phyloP scores from a whole-genome alignment of 2,888 invertebrate species.

The Apamea epomidion region DNA sequence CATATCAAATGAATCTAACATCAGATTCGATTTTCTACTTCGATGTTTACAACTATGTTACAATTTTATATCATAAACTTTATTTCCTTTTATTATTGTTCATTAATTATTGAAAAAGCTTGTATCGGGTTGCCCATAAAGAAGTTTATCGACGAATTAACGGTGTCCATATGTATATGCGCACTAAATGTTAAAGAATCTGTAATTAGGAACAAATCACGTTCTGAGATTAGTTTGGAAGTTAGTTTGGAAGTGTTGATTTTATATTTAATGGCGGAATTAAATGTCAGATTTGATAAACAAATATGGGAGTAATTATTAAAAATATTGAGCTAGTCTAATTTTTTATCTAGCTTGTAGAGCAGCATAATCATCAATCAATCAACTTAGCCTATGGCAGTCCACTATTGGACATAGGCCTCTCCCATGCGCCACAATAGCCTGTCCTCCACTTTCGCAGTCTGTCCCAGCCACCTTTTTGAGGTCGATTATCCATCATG shows the following conservation, averaged over 20 bases:
- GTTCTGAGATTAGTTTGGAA: constrained; percentile 31
- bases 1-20: constrained; percentile 82
- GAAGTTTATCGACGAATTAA: constrained; percentile 67
- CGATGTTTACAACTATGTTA: constrained; percentile 87
- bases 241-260: constrained; percentile 33
- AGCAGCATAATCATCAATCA: background rate
- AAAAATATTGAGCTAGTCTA: background rate
- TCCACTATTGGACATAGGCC: background rate
- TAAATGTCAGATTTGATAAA: constrained; percentile 11
- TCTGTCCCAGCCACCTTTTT: background rate
- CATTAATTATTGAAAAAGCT: constrained; percentile 79
- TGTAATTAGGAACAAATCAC: constrained; percentile 48
- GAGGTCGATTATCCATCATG: no score
- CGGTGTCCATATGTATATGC: constrained; percentile 47
- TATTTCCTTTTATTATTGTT: constrained; percentile 84
- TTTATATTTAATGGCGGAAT: constrained; percentile 35
- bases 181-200: constrained; percentile 36
- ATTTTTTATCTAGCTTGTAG: background rate
- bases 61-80: constrained; percentile 87
- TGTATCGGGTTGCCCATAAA: constrained; percentile 68
- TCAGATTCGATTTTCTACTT: constrained; percentile 87
- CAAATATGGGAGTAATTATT: background rate
- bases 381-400: background rate
- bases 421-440: background rate
- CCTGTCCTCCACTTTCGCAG: background rate